Evolutionary conservation across 2,113 vertebrate species (phyloP), one percentile per base, ranked within the genome.

Genomic region (Nycticorax nycticorax): DNA sequence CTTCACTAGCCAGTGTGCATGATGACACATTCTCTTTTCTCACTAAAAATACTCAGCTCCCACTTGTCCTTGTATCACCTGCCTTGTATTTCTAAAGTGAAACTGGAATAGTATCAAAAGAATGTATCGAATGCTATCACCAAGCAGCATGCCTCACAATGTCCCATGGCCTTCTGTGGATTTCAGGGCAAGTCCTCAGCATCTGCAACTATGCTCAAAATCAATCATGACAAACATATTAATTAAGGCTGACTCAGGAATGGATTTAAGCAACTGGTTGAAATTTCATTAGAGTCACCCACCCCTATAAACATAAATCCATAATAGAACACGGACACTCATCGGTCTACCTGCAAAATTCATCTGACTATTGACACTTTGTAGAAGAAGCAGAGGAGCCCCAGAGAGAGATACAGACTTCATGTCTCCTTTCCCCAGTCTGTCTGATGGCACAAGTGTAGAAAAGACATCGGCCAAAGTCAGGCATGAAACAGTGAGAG

Each of bases 131-230:
- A 64, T n/a, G 14, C 30, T 73, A 55, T 33, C 23, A 82, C 24
- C 16, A 68, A 72, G 33, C 30, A 75, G 56, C 11, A 48, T 12
- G 53, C 22, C 48, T 43, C 69, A 77, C 41, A 47, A 37, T 3
- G 26, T 23, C 35, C 33, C 35, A 14, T 2, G 26, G 66, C 45
- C 23, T 52, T 18, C 33, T 27, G 12, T 0, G 0, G 43, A 57
- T 53, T 68, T 83, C 74, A 60, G 67, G 43, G 27, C 48, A 92
- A 68, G 17, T 15, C 56, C 79, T 75, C 59, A 77, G 64, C 56
- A 69, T n/a, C 60, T 79, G 57, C 92, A 93, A n/a, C 68, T 39
- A 19, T 24, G 30, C 60, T 64, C n/a, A 68, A 53, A 91, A 95
- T 66, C 19, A 37, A 45, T 39, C 57, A 33, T 1, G 0, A 67